Conservation (phyloP, 2,113 vertebrate genomes). For the Oreochromis spilurus region DNA sequence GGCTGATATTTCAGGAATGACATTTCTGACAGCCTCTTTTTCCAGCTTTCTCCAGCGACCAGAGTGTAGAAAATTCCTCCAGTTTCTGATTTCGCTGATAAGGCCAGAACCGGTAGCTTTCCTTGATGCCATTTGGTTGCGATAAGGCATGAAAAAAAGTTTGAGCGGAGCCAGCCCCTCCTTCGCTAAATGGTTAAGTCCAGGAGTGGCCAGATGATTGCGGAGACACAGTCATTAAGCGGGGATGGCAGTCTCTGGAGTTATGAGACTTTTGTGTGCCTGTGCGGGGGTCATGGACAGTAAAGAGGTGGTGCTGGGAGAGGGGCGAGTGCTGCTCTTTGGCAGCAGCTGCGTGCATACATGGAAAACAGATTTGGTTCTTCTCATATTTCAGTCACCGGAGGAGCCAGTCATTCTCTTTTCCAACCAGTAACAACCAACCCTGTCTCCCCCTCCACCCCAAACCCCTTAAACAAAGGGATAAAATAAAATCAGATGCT, state of each 20-base stretch:
- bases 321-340: conserved; percentile 40
- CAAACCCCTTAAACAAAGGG: conserved; percentile 47
- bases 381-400: conserved; percentile 67
- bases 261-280: conserved; percentile 36
- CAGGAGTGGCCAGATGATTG: conserved; percentile 26
- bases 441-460: not conserved
- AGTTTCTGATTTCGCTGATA: conserved; percentile 66
- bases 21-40: conserved; percentile 52
- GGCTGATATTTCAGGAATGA: conserved; percentile 63
- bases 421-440: conserved; percentile 39
- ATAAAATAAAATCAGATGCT: conserved; percentile 72
- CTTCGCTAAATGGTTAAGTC: conserved; percentile 46
- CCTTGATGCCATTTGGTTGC: conserved; percentile 44
- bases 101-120: conserved; percentile 32
- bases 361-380: conserved; percentile 73
- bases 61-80: conserved; percentile 42
- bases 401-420: conserved; percentile 56
- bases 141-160: conserved; percentile 26
- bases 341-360: conserved; percentile 69
- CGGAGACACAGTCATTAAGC: conserved; percentile 58
- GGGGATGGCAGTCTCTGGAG: conserved; percentile 41
- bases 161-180: conserved; percentile 3
- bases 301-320: conserved; percentile 33
- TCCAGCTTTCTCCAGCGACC: not conserved
- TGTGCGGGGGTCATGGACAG: conserved; percentile 41